These are phyloP conservation scores for Laodelphax striatellus DNA, from an alignment of 1,140 invertebrate species.

Conservation along the genomic window DNA sequence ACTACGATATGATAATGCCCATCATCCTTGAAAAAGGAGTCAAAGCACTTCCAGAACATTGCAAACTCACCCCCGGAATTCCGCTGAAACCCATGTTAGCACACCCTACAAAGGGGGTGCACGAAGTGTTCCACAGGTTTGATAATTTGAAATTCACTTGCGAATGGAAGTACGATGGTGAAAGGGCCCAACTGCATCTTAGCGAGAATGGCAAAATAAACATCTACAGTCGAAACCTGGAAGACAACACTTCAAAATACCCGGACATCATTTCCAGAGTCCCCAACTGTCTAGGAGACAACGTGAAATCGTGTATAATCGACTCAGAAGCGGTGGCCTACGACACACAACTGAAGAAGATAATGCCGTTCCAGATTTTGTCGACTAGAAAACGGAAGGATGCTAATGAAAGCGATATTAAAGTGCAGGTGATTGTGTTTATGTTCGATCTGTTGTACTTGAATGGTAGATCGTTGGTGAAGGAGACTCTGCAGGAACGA, in stretches of 20 bases:
- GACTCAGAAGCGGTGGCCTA: constrained; percentile 98
- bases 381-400: constrained; percentile 90
- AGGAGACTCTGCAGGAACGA: constrained; percentile 62
- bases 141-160: constrained; percentile 90
- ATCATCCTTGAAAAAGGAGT: constrained; percentile 71
- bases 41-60: constrained; percentile 63
- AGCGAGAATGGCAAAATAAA: constrained; percentile 52
- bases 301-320: constrained; percentile 75
- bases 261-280: constrained; percentile 84
- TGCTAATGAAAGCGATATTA: constrained; percentile 65
- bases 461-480: constrained; percentile 81
- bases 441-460: constrained; percentile 95
- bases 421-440: constrained; percentile 95
- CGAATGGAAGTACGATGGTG: constrained; percentile 99
- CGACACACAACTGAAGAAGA: constrained; percentile 79
- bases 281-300: constrained; percentile 40
- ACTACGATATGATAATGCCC: constrained; percentile 80
- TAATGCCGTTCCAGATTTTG: constrained; percentile 94
- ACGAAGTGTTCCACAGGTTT: constrained; percentile 84
- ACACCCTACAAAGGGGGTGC: constrained; percentile 88
- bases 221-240: constrained; percentile 95
- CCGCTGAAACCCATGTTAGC: constrained; percentile 98
- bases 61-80: constrained; percentile 83
- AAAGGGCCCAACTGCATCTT: constrained; percentile 88
- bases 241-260: constrained; percentile 96